phyloP scores from a whole-genome alignment of 2,113 vertebrate species.

The Pachypanchax playfairii region DNA sequence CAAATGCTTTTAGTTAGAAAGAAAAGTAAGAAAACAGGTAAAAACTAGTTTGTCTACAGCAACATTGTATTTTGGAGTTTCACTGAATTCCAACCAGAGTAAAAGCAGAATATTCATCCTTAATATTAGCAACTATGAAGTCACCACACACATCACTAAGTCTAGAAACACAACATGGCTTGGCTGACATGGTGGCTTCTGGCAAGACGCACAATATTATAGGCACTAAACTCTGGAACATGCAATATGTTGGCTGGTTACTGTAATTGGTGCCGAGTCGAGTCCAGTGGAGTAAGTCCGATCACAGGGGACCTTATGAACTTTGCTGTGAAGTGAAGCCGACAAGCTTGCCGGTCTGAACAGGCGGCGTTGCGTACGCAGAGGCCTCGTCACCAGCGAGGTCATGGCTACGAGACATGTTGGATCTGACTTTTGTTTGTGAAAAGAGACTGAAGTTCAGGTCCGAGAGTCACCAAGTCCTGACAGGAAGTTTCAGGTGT shows the following conservation, averaged over 20 bases:
- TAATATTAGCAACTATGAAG: slow-evolving; percentile 70
- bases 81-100: slow-evolving; percentile 65
- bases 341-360: slow-evolving; percentile 24
- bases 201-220: slow-evolving; percentile 73
- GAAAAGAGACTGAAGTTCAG: neutral
- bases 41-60: slow-evolving; percentile 75
- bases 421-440: too few species aligned
- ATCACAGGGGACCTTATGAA: slow-evolving; percentile 40
- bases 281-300: slow-evolving; percentile 43
- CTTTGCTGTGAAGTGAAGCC: slow-evolving; percentile 33
- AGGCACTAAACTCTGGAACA: slow-evolving; percentile 76
- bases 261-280: slow-evolving; percentile 55
- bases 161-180: slow-evolving; percentile 76
- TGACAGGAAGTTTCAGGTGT: neutral
- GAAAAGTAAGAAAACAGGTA: slow-evolving; percentile 71
- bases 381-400: slow-evolving; percentile 12
- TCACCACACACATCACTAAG: slow-evolving; percentile 69
- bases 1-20: slow-evolving; percentile 74
- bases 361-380: slow-evolving; percentile 22
- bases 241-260: slow-evolving; percentile 73
- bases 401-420: neutral
- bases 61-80: slow-evolving; percentile 63
- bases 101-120: slow-evolving; percentile 73
- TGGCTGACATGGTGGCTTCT: slow-evolving; percentile 70
- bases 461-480: neutral